Evolutionary conservation across 2,797 vertebrate species (phyloP).

Genomic region (Propithecus perrieri): DNA sequence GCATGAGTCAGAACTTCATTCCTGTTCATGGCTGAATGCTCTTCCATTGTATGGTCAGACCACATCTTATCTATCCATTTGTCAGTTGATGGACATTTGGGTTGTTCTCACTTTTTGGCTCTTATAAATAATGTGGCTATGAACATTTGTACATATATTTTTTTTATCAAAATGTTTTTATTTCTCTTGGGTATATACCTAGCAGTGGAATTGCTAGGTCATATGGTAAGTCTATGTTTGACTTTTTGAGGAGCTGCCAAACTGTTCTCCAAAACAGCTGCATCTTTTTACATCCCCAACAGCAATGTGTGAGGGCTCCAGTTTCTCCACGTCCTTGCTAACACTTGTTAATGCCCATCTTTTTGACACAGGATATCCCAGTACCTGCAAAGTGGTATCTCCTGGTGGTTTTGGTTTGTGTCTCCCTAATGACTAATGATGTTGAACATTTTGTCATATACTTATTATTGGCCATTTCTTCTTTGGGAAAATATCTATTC

Average conservation of each 20-base stretch:
- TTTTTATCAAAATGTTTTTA: neutral
- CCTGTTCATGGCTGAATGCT: neutral
- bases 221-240: neutral
- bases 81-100: neutral
- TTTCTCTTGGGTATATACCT: neutral
- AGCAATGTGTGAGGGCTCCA: neutral
- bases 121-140: neutral
- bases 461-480: neutral
- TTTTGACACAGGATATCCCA: neutral
- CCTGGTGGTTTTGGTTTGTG: neutral
- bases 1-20: neutral
- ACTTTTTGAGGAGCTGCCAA: neutral
- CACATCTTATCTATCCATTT: neutral
- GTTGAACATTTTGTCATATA: neutral
- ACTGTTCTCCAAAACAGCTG: neutral
- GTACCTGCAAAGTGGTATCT: neutral
- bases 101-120: neutral
- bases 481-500: neutral
- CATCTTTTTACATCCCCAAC: neutral
- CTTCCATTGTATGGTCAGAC: neutral
- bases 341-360: neutral
- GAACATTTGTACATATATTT: neutral
- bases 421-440: neutral
- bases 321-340: neutral
- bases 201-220: neutral